Conservation (phyloP, 1,140 invertebrate genomes). For the Gyrodactylus salaris region DNA sequence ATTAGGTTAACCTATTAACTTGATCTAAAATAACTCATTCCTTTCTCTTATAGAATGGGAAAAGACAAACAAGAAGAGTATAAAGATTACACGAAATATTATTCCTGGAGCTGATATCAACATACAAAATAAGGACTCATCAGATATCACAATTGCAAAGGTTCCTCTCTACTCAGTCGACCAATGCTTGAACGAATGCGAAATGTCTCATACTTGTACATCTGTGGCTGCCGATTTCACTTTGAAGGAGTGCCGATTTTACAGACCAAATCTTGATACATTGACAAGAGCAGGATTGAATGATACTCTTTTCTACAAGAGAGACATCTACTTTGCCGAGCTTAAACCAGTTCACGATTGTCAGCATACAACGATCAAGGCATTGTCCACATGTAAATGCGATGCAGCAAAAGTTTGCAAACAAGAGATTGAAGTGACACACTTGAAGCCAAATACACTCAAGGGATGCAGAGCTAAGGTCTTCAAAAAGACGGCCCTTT, state of each 20-base stretch:
- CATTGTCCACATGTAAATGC: background rate
- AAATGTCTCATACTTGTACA: background rate
- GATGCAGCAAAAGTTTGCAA: background rate
- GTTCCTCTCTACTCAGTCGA: background rate
- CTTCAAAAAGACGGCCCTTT: background rate
- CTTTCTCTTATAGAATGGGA: background rate
- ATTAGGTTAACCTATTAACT: background rate
- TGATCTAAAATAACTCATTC: background rate
- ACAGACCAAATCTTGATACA: background rate
- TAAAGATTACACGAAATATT: background rate
- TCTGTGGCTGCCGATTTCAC: background rate
- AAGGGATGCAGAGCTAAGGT: background rate
- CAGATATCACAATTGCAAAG: background rate
- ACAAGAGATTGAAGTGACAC: background rate
- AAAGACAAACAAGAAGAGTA: background rate
- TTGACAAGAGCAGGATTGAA: background rate
- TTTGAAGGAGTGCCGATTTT: background rate
- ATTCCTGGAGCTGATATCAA: background rate
- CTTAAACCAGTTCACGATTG: background rate
- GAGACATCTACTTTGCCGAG: background rate
- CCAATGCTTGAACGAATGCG: background rate
- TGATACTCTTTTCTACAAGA: background rate
- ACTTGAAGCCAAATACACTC: background rate
- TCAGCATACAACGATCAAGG: background rate
- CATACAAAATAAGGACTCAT: background rate